Evolutionary conservation across 2,888 invertebrate genomes (phyloP).

Genomic region (Oxytorus armatus): DNA sequence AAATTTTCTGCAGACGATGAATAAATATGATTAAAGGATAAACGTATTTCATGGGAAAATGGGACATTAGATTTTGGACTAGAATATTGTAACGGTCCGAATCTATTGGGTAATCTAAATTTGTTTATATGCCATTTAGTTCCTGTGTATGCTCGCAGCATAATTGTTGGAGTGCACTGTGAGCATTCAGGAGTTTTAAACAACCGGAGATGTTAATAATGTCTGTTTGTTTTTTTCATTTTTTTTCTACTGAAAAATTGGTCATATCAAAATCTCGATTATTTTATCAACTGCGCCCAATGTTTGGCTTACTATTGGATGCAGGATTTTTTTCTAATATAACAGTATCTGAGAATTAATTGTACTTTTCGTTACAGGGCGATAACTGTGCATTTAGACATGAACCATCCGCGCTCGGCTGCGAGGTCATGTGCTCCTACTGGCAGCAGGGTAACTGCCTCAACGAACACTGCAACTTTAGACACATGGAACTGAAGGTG

Average conservation of each 20-base stretch:
- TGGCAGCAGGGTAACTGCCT: conserved; percentile 94
- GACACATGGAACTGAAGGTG: conserved; percentile 94
- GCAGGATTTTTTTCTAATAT: too few species aligned
- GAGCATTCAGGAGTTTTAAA: conserved; percentile 23
- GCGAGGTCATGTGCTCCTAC: conserved; percentile 91
- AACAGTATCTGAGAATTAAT: neutral
- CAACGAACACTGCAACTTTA: conserved; percentile 91
- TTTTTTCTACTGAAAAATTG: too few species aligned
- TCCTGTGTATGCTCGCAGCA: conserved; percentile 38
- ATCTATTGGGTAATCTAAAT: neutral
- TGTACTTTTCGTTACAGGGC: conserved; percentile 86
- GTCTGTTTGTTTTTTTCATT: neutral
- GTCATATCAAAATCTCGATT: too few species aligned
- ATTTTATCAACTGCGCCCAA: too few species aligned
- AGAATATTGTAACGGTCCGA: neutral
- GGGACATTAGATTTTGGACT: neutral
- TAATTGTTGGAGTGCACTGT: conserved; percentile 44
- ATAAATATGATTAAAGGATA: neutral
- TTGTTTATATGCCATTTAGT: neutral
- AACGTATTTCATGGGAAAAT: neutral
- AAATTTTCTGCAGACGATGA: neutral
- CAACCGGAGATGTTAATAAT: neutral
- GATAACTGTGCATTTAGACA: conserved; percentile 93
- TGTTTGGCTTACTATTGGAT: too few species aligned
- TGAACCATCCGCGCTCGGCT: conserved; percentile 92